These are phyloP conservation scores for Diplodus sargus DNA, from an alignment of 2,797 vertebrate genomes.

Conservation along the genomic window DNA sequence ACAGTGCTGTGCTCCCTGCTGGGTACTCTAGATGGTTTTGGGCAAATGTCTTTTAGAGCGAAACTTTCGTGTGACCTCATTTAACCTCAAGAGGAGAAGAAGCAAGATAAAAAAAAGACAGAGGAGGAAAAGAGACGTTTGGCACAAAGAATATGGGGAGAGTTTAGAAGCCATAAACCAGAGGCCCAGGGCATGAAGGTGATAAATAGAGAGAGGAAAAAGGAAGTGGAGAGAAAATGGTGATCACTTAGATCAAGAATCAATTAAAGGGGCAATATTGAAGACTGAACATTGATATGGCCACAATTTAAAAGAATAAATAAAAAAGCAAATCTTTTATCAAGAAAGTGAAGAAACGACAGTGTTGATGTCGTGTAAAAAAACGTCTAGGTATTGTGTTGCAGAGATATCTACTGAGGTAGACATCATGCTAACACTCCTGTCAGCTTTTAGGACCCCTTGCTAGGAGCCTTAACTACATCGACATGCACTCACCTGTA, in stretches of 20 bases:
- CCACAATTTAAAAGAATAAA: no score
- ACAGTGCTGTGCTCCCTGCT: conserved; percentile 49
- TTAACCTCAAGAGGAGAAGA: conserved; percentile 40
- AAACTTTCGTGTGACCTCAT: conserved; percentile 52
- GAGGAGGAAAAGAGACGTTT: not conserved
- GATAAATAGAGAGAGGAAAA: no score
- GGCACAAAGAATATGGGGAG: not conserved
- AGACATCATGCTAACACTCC: no score
- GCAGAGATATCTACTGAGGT: no score
- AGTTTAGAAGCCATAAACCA: not conserved
- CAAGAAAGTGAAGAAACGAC: no score
- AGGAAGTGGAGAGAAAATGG: not conserved
- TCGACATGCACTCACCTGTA: not conserved
- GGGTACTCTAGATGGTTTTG: conserved; percentile 43
- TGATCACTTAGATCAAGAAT: not conserved
- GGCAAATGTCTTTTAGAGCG: conserved; percentile 32
- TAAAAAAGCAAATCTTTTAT: no score
- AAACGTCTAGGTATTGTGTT: no score
- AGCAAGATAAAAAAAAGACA: not conserved
- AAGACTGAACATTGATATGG: no score
- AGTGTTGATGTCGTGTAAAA: no score
- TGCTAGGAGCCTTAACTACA: no score
- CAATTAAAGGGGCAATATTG: no score
- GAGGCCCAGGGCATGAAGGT: not conserved
- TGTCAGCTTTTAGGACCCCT: no score